A percentile compares a stretch with the other conserved stretches of the same genome.
Conservation (phyloP, 2,888 invertebrate genomes). For the Ephialtes manifestator region DNA sequence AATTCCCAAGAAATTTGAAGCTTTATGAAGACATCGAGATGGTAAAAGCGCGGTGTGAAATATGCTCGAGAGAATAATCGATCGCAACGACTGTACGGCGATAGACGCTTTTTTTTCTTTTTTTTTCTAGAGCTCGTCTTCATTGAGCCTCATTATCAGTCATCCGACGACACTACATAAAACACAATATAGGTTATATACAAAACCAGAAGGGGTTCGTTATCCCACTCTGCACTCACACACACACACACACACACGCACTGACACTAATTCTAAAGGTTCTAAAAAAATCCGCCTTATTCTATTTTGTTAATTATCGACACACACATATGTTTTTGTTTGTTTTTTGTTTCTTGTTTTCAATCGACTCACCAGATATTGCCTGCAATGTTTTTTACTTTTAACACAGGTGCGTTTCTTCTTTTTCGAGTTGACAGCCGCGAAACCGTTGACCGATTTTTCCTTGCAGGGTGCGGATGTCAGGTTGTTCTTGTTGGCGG, state of each 20-base stretch:
- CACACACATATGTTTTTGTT: background rate
- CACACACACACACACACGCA: constrained; percentile 26
- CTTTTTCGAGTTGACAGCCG: constrained; percentile 76
- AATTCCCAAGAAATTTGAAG: background rate
- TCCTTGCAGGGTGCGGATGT: constrained; percentile 80
- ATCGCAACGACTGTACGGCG: background rate
- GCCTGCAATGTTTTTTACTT: constrained; percentile 82
- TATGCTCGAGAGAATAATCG: constrained; percentile 15
- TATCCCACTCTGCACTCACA: constrained; percentile 33
- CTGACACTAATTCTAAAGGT: background rate
- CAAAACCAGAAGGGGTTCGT: constrained; percentile 35
- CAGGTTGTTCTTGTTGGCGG: constrained; percentile 82
- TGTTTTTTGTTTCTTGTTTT: constrained; percentile 19
- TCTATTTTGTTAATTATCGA: background rate
- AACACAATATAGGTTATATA: constrained; percentile 23
- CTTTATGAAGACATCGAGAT: background rate
- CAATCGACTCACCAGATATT: constrained; percentile 82
- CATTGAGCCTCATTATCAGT: constrained; percentile 12
- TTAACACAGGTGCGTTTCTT: constrained; percentile 81
- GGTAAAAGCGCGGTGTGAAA: background rate
- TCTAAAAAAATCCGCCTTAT: background rate
- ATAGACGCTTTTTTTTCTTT: constrained; percentile 1
- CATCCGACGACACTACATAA: constrained; percentile 16
- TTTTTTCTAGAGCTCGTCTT: background rate
- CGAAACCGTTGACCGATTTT: constrained; percentile 78